phyloP scores from a whole-genome alignment of 2,113 vertebrate genomes.

The Anarhynchus alexandrinus region DNA sequence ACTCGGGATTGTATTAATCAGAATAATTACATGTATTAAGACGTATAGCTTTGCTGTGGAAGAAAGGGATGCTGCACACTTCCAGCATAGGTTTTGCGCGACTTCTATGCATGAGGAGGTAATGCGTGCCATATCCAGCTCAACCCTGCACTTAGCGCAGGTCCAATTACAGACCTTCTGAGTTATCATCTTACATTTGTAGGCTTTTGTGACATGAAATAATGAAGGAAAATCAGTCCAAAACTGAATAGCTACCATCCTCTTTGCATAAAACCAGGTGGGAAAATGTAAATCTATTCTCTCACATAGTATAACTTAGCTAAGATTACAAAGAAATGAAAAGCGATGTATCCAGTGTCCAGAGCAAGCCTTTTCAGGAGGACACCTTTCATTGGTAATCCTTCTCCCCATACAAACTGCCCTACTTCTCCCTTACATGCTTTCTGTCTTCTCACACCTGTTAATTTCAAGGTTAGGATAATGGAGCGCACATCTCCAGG shows the following conservation, averaged over 20 bases:
- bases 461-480: constrained; percentile 10
- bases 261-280: constrained; percentile 28
- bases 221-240: constrained; percentile 36
- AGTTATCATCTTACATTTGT: constrained; percentile 29
- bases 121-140: background rate
- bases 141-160: background rate
- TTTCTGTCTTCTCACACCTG: constrained; percentile 29
- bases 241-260: constrained; percentile 9
- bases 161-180: constrained; percentile 10
- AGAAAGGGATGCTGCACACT: background rate
- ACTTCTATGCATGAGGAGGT: background rate
- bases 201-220: constrained; percentile 28
- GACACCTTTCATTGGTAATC: constrained; percentile 18
- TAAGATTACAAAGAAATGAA: constrained; percentile 42
- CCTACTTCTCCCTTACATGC: background rate
- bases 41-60: background rate
- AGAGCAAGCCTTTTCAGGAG: background rate
- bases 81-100: background rate
- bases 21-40: background rate
- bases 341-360: constrained; percentile 40
- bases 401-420: background rate
- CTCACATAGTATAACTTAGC: constrained; percentile 28
- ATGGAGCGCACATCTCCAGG: background rate
- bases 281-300: constrained; percentile 62
- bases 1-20: background rate